These are phyloP conservation scores for Drosophila mayri DNA, from an alignment of 1,140 invertebrate species.

Conservation along the genomic window DNA sequence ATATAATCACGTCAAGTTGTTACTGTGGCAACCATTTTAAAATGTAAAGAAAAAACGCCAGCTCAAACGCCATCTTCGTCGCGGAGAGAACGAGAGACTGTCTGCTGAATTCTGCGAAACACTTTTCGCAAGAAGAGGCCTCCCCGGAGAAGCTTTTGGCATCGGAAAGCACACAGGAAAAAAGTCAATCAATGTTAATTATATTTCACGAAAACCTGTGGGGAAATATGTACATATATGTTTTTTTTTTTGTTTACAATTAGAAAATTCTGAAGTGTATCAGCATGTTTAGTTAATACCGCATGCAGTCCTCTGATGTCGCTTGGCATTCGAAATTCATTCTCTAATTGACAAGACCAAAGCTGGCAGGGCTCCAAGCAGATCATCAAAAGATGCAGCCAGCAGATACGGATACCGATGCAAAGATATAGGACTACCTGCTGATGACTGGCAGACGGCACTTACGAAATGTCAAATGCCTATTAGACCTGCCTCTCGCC, in stretches of 20 bases:
- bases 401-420: constrained; percentile 47
- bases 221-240: neutral
- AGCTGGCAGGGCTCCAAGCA: constrained; percentile 73
- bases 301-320: constrained; percentile 73
- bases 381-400: constrained; percentile 74
- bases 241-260: neutral
- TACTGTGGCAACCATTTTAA: constrained; percentile 61
- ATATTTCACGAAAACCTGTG: neutral
- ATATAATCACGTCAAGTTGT: constrained; percentile 75
- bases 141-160: constrained; percentile 19
- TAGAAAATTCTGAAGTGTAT: neutral
- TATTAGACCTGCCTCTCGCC: constrained; percentile 48
- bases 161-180: neutral
- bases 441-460: constrained; percentile 39
- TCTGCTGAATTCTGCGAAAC: constrained; percentile 69
- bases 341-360: constrained; percentile 79
- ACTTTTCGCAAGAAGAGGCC: constrained; percentile 35
- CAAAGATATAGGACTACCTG: constrained; percentile 35
- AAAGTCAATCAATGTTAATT: constrained; percentile 1
- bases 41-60: constrained; percentile 58
- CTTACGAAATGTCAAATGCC: constrained; percentile 72
- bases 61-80: constrained; percentile 71
- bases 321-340: constrained; percentile 45
- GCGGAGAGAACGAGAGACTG: constrained; percentile 58
- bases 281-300: constrained; percentile 56